These are phyloP conservation scores for Atta cephalotes DNA, from an alignment of 1,140 invertebrate species.

Conservation along the genomic window DNA sequence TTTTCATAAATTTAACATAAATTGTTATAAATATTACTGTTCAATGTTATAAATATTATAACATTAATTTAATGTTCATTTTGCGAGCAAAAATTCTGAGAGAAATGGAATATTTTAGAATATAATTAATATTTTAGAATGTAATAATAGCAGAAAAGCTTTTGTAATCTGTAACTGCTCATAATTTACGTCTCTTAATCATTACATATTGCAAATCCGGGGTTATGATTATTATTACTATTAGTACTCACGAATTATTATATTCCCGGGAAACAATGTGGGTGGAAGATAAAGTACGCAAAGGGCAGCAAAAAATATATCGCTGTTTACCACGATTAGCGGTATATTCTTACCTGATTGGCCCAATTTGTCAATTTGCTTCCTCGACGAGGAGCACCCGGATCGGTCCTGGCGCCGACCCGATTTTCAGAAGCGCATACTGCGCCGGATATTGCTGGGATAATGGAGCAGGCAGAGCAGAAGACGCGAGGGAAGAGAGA, in stretches of 20 bases:
- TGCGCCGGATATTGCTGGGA: conserved; percentile 59
- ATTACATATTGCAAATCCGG: background rate
- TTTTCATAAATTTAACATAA: background rate
- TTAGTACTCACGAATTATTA: conserved; percentile 24
- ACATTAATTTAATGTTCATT: background rate
- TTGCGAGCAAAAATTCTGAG: background rate
- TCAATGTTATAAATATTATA: background rate
- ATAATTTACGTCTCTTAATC: background rate
- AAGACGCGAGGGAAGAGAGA: background rate
- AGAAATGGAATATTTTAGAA: background rate
- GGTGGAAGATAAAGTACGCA: conserved; percentile 27
- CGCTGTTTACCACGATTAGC: conserved; percentile 43
- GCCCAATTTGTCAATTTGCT: conserved; percentile 62
- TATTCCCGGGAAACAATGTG: conserved; percentile 34
- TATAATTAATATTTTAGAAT: background rate
- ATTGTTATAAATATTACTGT: conserved; percentile 2
- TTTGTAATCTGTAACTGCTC: background rate
- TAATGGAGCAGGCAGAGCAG: conserved; percentile 36
- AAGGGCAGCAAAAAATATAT: conserved; percentile 31
- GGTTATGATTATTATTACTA: conserved; percentile 11
- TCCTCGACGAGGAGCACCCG: conserved; percentile 37
- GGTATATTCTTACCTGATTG: conserved; percentile 60
- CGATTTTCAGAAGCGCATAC: conserved; percentile 61
- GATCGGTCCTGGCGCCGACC: conserved; percentile 48
- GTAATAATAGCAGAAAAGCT: background rate